Evolutionary conservation across 35 echinoderm and acorn worm genomes (phyloP).

Genomic region (Ophiothrix spiculata): DNA sequence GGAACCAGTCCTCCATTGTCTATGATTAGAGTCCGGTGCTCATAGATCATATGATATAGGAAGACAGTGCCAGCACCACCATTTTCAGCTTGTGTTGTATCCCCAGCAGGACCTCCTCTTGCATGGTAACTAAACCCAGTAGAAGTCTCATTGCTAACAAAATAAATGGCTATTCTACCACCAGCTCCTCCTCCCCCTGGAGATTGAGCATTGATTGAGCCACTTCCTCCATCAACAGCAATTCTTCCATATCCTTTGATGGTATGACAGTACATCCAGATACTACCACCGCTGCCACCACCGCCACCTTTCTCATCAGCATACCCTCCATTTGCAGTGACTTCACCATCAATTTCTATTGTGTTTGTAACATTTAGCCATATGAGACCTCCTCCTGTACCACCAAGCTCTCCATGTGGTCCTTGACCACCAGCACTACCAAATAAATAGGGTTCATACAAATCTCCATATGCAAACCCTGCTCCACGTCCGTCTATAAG

Average conservation of each 20-base stretch:
- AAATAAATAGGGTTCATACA: constrained; percentile 90
- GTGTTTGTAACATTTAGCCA: constrained; percentile 89
- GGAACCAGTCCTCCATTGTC: constrained; percentile 82
- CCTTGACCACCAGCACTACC: constrained; percentile 72
- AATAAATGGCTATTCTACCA: constrained; percentile 82
- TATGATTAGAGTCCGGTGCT: constrained; percentile 76
- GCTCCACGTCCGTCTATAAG: constrained; percentile 9
- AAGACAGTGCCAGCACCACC: constrained; percentile 83
- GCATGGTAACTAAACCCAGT: constrained; percentile 76
- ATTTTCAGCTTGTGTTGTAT: constrained; percentile 44
- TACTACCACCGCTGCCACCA: constrained; percentile 81
- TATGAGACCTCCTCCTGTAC: constrained; percentile 74
- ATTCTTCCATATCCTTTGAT: constrained; percentile 81
- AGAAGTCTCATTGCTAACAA: constrained; percentile 70
- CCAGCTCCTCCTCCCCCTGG: constrained; percentile 78
- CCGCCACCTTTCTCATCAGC: constrained; percentile 65
- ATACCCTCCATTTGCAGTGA: constrained; percentile 82
- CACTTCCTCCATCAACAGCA: constrained; percentile 64
- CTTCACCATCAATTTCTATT: constrained; percentile 75
- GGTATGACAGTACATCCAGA: constrained; percentile 77
- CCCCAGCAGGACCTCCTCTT: constrained; percentile 58
- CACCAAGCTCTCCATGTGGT: constrained; percentile 25
- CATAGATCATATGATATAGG: constrained; percentile 71
- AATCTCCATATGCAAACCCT: constrained; percentile 86
- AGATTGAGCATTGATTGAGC: constrained; percentile 10